Percentiles rank a stretch among this genome's conserved stretches.
These are phyloP conservation scores for Andricus grossulariae DNA, from an alignment of 1,140 invertebrate species.

Conservation along the genomic window DNA sequence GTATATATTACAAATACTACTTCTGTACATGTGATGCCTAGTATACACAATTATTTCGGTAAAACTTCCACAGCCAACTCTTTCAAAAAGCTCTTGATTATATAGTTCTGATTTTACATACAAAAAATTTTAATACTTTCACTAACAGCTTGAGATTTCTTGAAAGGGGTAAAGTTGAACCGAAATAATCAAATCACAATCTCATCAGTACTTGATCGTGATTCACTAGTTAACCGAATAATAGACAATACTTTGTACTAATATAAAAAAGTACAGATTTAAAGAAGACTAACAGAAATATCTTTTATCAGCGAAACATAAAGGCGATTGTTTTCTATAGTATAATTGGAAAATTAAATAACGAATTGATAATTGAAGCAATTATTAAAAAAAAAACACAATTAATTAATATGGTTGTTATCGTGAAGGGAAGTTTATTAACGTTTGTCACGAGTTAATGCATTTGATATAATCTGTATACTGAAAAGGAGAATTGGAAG, in stretches of 20 bases:
- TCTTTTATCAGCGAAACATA: slow-evolving; percentile 1
- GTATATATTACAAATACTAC: slow-evolving; percentile 30
- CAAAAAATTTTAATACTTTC: neutral
- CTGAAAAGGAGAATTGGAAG: slow-evolving; percentile 11
- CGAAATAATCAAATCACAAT: slow-evolving; percentile 24
- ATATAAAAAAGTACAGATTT: neutral
- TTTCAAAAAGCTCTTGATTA: slow-evolving; percentile 15
- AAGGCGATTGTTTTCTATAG: slow-evolving; percentile 5
- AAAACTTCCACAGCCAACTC: slow-evolving; percentile 29
- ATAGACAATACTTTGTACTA: slow-evolving; percentile 13
- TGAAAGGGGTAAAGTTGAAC: slow-evolving; percentile 15
- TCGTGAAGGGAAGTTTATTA: neutral
- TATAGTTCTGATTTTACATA: neutral
- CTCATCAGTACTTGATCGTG: slow-evolving; percentile 37
- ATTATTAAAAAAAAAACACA: neutral
- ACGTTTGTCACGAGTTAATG: neutral
- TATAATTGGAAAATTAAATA: slow-evolving; percentile 9
- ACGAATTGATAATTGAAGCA: neutral
- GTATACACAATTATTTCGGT: slow-evolving; percentile 16
- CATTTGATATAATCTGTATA: neutral
- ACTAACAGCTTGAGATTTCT: neutral
- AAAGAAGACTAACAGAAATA: neutral
- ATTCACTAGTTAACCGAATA: slow-evolving; percentile 2
- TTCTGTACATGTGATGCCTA: slow-evolving; percentile 25
- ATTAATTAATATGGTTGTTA: neutral